Evolutionary conservation across 2,113 vertebrate genomes (phyloP), one percentile per base, ranked within the genome.

Genomic region (Tyto alba): DNA sequence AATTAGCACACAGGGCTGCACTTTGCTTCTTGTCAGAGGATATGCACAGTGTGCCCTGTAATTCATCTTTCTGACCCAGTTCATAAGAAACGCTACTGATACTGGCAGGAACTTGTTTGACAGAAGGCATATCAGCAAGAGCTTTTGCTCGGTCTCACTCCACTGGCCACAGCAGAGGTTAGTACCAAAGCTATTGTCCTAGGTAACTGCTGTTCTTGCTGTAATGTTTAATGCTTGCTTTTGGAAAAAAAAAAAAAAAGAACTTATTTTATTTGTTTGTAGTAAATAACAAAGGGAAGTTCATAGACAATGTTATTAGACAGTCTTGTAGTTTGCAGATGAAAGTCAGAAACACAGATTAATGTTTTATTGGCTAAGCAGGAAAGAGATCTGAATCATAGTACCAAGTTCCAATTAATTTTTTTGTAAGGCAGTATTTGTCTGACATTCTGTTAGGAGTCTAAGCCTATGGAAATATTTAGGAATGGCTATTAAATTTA

Each of bases 71-170:
- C 73, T 95, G 80, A 93, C 82, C 90, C 83, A 89, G 40, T 89
- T 93, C 32, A 12, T 30, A 9, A 69, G 78, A 56, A 72, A 27
- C 27, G 2, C 64, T 50, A 26, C 73, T 81, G 12, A 2, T 4
- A 55, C 90, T 92, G 92, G 90, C 96, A 96, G 53, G 16, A 66
- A 27, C 87, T 60, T 19, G 0, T 87, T 79, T 92, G 77, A 96
- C 94, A 96, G 92, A 93, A 95, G 96, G 96, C 57, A 30, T 73
- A 62, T 53, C 96, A 95, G 90, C 86, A 68, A 96, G 84, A 53
- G 83, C 72, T 77, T 91, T 90, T 86, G 83, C 88, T 94, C 73
- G 13, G 94, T 96, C 77, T 94, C 88, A 82, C 94, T 93, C 80
- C 89, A 41, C 69, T 85, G 73, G 86, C 80, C 62, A 55, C 60